phyloP scores from a whole-genome alignment of 1,140 invertebrate genomes.

The Drosophila hydei region DNA sequence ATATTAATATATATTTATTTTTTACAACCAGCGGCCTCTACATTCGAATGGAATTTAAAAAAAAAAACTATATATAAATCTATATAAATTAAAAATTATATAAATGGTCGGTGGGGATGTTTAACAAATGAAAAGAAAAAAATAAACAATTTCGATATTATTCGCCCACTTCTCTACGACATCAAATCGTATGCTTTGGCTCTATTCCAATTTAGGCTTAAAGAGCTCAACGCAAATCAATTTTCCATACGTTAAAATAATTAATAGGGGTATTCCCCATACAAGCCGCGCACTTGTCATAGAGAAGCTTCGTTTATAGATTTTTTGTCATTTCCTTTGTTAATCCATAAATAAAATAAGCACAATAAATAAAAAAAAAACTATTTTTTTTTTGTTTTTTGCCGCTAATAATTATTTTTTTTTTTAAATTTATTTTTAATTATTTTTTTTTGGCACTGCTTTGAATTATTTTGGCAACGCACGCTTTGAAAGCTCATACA shows the following conservation, averaged over 20 bases:
- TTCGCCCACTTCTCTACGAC: slow-evolving; percentile 1
- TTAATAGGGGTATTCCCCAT: no score
- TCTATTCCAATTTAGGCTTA: no score
- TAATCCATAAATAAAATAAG: slow-evolving; percentile 16
- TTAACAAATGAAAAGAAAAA: slow-evolving; percentile 32
- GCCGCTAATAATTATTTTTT: slow-evolving; percentile 9
- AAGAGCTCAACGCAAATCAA: no score
- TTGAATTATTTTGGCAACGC: slow-evolving; percentile 77
- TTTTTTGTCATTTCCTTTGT: slow-evolving; percentile 17
- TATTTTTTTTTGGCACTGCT: slow-evolving; percentile 72
- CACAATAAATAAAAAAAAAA: slow-evolving; percentile 23
- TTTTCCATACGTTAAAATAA: no score
- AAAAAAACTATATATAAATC: no score
- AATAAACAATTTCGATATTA: background rate
- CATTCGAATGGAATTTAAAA: slow-evolving; percentile 11
- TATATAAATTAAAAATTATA: no score
- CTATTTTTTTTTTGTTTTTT: no score
- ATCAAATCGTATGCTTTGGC: no score
- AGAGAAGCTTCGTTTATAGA: slow-evolving; percentile 6
- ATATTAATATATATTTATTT: background rate
- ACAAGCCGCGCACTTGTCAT: background rate
- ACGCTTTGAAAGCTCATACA: slow-evolving; percentile 69
- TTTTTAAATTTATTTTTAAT: slow-evolving; percentile 6
- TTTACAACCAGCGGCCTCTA: slow-evolving; percentile 32
- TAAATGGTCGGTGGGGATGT: slow-evolving; percentile 72